Percentiles rank a stretch among this genome's conserved stretches.
These are phyloP conservation scores for Acanthosepion lycidas DNA, from an alignment of 2,888 invertebrate genomes.

Conservation along the genomic window DNA sequence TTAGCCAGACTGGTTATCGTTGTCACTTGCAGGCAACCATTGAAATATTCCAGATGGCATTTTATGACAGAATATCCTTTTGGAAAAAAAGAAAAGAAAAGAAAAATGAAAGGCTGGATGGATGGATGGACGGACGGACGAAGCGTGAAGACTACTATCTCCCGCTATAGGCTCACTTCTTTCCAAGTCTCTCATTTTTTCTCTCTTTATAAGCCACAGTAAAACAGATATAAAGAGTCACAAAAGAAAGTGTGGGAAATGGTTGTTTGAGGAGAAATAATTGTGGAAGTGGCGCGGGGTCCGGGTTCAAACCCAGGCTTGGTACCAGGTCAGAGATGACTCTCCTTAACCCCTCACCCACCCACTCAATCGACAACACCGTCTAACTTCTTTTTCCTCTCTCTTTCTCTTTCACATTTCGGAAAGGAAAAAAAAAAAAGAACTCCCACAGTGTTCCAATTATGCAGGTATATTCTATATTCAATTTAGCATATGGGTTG, in stretches of 20 bases:
- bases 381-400: not conserved
- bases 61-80: slow-evolving; percentile 33
- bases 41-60: slow-evolving; percentile 33
- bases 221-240: not conserved
- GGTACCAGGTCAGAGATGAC: not conserved
- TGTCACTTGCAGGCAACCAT: slow-evolving; percentile 3
- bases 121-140: not conserved
- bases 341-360: not conserved
- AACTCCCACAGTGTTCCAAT: not conserved
- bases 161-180: not conserved
- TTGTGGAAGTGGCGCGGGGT: not conserved
- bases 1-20: not conserved
- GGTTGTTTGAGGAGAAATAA: not conserved
- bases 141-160: not conserved
- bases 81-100: not conserved
- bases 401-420: not conserved
- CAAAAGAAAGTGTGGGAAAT: not conserved
- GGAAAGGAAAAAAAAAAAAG: not conserved
- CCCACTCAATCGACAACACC: not conserved
- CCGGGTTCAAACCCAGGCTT: not conserved
- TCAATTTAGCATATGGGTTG: slow-evolving; percentile 14
- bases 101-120: not conserved
- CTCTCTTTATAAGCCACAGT: not conserved
- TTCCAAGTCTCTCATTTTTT: not conserved
- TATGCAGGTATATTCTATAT: slow-evolving; percentile 11